Evolutionary conservation across 2,888 invertebrate species (phyloP).

Genomic region (Drosophila algonquin): DNA sequence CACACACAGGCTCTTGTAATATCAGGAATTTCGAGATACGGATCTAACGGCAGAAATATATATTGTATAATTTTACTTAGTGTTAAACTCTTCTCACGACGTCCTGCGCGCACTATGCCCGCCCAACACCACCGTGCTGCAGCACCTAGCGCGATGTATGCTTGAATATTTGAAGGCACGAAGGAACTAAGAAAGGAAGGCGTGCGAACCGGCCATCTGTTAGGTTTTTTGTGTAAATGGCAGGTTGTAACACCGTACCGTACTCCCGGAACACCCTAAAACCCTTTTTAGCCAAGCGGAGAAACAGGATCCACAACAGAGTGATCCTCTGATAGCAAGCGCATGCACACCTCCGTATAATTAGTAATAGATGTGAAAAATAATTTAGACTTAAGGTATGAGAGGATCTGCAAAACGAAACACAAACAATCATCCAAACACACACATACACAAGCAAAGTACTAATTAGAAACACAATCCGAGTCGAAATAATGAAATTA

Average conservation of each 20-base stretch:
- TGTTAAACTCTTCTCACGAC: conserved; percentile 77
- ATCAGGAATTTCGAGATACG: conserved; percentile 71
- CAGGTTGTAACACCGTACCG: conserved; percentile 21
- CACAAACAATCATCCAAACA: conserved; percentile 22
- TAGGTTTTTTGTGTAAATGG: conserved; percentile 68
- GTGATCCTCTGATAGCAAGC: conserved; percentile 34
- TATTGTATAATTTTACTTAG: conserved; percentile 78
- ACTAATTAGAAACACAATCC: conserved; percentile 50
- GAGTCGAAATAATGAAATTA: conserved; percentile 58
- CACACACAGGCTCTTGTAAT: conserved; percentile 69
- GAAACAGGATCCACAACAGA: conserved; percentile 18
- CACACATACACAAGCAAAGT: conserved; percentile 66
- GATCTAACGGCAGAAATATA: conserved; percentile 70
- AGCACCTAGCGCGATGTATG: conserved; percentile 17
- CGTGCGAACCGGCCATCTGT: conserved; percentile 41
- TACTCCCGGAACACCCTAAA: conserved; percentile 16
- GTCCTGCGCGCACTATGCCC: conserved; percentile 69
- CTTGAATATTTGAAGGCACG: conserved; percentile 48
- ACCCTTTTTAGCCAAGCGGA: conserved; percentile 11
- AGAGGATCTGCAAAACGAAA: conserved; percentile 60
- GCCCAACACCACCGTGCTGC: conserved; percentile 54
- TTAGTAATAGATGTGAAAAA: conserved; percentile 77
- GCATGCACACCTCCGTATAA: conserved; percentile 65
- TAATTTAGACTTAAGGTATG: conserved; percentile 71
- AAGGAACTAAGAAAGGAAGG: not conserved